Base-by-base conservation (phyloP, 2,888 invertebrate genomes). In the Coelopa pilipes region DNA sequence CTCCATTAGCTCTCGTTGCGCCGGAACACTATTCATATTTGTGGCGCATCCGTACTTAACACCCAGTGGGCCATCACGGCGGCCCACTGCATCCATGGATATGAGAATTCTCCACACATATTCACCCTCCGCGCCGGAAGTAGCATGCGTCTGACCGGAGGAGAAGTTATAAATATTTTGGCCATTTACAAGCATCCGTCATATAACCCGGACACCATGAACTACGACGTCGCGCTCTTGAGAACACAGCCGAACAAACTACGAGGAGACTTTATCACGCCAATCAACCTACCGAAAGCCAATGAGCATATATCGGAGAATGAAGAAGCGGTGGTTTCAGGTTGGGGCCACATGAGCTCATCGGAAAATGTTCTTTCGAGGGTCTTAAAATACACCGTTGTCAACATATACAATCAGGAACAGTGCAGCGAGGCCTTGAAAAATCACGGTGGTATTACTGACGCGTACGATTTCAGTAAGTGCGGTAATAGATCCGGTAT, bases 311-410 rank as follows among this genome's bases (percentile, higher is more conserved):
- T 86, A 46, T 65, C 68, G 2, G 80, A 82, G 9, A 80, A 82
- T 73, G 49, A 68, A 2, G 63, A 75, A 0, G 85, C 82, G 1
- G 75, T 80, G 12, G 82, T 86, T 3, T 85, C 86, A 10, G 86
- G 86, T 2, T 86, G 86, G 86, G 86, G 86, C 3, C 84, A 86
- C 68, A 82, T 84, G 80, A 84, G 81, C 75, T 80, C 82, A 19
- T 68, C 68, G 0, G 81, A 83, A 57, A 78, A 84, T 17, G 73
- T 80, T 5, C 75, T 86, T 1, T 83, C 86, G 15, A 76, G 79
- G 0, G 80, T 82, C 4, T 75, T 86, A 0, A 85, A 83, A 73
- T 85, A 85, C 74, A 80, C 84, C 0, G 80, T 80, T 0, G 84
- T 86, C 11, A 78, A 77, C 15, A 83, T 81, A n/a, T 80, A 84